Evolutionary conservation across 2,888 invertebrate species (phyloP).

Genomic region (Eupithecia exiguata): DNA sequence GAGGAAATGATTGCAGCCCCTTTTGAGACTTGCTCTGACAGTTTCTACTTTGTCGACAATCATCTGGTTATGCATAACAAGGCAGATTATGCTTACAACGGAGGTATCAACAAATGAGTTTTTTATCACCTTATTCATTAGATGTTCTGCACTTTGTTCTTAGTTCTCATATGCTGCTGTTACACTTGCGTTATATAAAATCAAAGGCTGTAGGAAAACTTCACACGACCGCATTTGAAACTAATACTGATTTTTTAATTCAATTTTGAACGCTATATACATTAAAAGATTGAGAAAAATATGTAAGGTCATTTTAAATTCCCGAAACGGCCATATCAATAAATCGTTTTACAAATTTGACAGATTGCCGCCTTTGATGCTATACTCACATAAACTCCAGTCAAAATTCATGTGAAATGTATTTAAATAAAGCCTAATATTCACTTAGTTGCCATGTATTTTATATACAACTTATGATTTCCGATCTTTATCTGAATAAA

Average conservation of each 20-base stretch:
- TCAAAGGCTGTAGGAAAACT: no score
- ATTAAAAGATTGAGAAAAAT: no score
- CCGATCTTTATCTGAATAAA: neutral
- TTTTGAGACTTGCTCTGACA: conserved; percentile 98
- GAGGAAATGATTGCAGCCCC: conserved; percentile 98
- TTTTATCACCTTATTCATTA: conserved; percentile 29
- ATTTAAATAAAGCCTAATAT: neutral
- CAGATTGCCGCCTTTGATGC: no score
- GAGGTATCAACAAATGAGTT: conserved; percentile 84
- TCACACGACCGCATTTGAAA: no score
- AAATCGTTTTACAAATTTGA: no score
- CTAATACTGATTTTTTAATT: no score
- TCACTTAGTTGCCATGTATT: neutral
- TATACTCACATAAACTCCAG: neutral
- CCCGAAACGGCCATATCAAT: no score
- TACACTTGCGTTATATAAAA: no score
- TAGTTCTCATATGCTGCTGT: conserved; percentile 1
- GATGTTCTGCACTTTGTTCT: conserved; percentile 29
- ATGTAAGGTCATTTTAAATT: no score
- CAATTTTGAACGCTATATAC: no score
- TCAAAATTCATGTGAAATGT: neutral
- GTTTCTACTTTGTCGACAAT: conserved; percentile 99
- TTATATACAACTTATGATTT: neutral
- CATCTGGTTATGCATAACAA: conserved; percentile 99
- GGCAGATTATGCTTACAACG: conserved; percentile 99